These are phyloP conservation scores for Neuroscelio doddi DNA, from an alignment of 2,888 invertebrate genomes.

Conservation along the genomic window DNA sequence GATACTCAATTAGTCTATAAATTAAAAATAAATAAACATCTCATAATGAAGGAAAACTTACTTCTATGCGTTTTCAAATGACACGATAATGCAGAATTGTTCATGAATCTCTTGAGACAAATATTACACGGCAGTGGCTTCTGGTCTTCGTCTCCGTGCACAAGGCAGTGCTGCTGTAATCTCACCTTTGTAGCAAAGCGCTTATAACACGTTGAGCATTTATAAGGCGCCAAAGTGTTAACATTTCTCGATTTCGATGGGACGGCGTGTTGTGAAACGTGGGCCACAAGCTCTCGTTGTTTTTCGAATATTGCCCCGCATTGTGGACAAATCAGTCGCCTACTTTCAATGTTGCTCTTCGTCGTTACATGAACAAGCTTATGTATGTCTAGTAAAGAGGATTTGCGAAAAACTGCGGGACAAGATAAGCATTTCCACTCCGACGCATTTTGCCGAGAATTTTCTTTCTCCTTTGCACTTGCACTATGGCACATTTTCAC, in stretches of 20 bases:
- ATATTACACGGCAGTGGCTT: slow-evolving; percentile 80
- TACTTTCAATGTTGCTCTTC: slow-evolving; percentile 58
- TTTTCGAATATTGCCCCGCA: slow-evolving; percentile 60
- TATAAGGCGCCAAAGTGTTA: slow-evolving; percentile 67
- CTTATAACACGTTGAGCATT: slow-evolving; percentile 80
- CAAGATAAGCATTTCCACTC: slow-evolving; percentile 71
- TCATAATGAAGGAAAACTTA: no score
- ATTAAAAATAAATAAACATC: no score
- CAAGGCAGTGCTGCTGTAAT: slow-evolving; percentile 78
- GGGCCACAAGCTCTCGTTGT: slow-evolving; percentile 71
- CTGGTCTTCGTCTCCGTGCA: slow-evolving; percentile 79
- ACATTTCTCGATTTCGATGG: slow-evolving; percentile 69
- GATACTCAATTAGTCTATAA: no score
- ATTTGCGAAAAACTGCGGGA: slow-evolving; percentile 69
- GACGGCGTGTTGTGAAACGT: slow-evolving; percentile 71
- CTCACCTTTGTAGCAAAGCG: slow-evolving; percentile 78
- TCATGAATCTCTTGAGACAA: slow-evolving; percentile 80
- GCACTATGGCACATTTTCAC: slow-evolving; percentile 61
- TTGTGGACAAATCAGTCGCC: slow-evolving; percentile 59
- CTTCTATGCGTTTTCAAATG: slow-evolving; percentile 81
- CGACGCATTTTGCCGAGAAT: slow-evolving; percentile 58
- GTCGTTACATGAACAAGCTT: slow-evolving; percentile 73
- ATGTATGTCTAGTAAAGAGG: slow-evolving; percentile 74
- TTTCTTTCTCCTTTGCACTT: slow-evolving; percentile 58
- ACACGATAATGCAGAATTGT: slow-evolving; percentile 81